Evolutionary conservation across 2,113 vertebrate genomes (phyloP).

Genomic region (Poeciliopsis occidentalis): DNA sequence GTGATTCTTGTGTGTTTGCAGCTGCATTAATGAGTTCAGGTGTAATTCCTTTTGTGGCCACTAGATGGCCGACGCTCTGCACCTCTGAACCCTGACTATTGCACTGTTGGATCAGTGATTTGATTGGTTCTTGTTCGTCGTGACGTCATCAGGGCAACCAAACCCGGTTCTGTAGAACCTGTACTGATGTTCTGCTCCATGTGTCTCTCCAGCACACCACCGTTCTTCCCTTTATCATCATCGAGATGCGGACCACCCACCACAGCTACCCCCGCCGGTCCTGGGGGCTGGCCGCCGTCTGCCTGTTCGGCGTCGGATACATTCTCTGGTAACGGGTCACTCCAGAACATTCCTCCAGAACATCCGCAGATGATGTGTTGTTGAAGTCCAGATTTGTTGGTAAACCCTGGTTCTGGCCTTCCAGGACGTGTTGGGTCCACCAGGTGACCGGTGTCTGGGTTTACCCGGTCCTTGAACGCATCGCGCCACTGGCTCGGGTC

Average conservation of each 20-base stretch:
- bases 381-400: too few relatives aligned
- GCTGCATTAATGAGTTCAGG: too few relatives aligned
- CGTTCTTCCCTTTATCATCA: conserved; percentile 97
- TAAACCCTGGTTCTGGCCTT: too few relatives aligned
- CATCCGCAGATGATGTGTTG: too few relatives aligned
- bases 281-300: conserved; percentile 88
- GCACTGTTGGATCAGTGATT: too few relatives aligned
- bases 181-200: not conserved
- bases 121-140: too few relatives aligned
- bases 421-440: conserved; percentile 96
- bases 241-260: conserved; percentile 97
- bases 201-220: conserved; percentile 89
- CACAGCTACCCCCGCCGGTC: conserved; percentile 93
- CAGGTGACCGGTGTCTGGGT: conserved; percentile 97
- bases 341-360: not conserved
- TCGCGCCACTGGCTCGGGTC: conserved; percentile 84
- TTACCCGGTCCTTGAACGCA: conserved; percentile 92
- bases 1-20: too few relatives aligned
- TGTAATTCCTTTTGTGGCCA: too few relatives aligned
- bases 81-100: too few relatives aligned
- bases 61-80: too few relatives aligned
- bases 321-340: conserved; percentile 89
- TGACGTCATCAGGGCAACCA: too few relatives aligned
- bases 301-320: conserved; percentile 91
- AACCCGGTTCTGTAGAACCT: too few relatives aligned